Evolutionary conservation across 2,797 vertebrate species (phyloP), one percentile per base, ranked within the genome.

Genomic region (Orientallactaga sibirica): DNA sequence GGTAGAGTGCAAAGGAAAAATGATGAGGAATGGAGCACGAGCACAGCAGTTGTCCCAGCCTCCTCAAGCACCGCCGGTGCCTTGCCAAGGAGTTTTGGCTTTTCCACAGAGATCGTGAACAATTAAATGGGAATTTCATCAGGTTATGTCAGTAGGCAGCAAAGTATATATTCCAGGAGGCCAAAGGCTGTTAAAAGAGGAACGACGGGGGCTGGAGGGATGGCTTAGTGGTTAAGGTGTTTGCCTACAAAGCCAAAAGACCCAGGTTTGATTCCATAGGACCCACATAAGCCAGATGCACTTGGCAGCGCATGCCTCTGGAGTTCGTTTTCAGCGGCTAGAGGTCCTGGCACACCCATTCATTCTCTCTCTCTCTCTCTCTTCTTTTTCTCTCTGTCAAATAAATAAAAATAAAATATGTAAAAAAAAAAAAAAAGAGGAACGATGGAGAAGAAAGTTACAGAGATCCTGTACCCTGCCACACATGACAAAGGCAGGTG

Each of bases 91-190:
- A 86, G 12, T 33, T 76, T 71, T 29, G 33, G 48, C 37, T 55
- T 87, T 58, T 27, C 37, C 4, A 15, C 14, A 68, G 15, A 92
- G 14, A 3, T 71, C n/a, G 55, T 27, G 27, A 3, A 37, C 29
- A 4, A 64, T 78, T 83, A 82, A 74, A 62, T n/a, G 77, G 58
- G n/a, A 82, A 88, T 82, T 55, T 85, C 18, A n/a, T 68, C 73
- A 81, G 48, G 71, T 86, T 29, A 77, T 64, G 18, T 80, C 37
- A 85, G 33, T 27, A 25, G 7, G 15, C n/a, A 86, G 52, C 18
- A 94, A 16, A 81, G 7, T 73, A 55, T 11, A 61, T 3, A 48
- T 66, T 15, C 79, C 64, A 87, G 27, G 61, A 86, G n/a, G 52
- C 41, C 62, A 18, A 14, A 19, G 58, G 33, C 37, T n/a, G 10